Percentiles rank a stretch among this genome's conserved stretches.
These are phyloP conservation scores for Chloroclystis v-ata DNA, from an alignment of 2,888 invertebrate genomes.

Conservation along the genomic window DNA sequence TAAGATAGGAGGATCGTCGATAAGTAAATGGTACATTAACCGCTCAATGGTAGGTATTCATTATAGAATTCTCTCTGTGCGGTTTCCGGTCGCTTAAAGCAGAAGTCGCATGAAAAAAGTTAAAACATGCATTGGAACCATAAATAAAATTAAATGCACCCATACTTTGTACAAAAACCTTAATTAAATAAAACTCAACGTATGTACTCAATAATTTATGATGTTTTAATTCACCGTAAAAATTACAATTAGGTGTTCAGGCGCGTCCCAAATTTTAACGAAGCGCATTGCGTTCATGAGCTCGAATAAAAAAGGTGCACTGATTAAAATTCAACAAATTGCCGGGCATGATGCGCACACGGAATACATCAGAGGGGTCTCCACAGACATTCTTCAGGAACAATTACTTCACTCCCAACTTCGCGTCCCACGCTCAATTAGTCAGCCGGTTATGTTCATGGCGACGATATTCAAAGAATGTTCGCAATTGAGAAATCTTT, in stretches of 20 bases:
- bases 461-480: neutral
- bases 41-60: neutral
- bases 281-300: conserved; percentile 25
- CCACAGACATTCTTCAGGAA: conserved; percentile 11
- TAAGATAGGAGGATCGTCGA: conserved; percentile 1
- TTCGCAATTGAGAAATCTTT: conserved; percentile 4
- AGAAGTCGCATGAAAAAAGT: conserved; percentile 38
- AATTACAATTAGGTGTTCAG: conserved; percentile 26
- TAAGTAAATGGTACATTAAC: neutral
- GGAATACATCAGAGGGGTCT: conserved; percentile 1
- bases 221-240: conserved; percentile 49
- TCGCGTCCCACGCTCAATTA: conserved; percentile 9
- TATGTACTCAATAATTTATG: conserved; percentile 46
- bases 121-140: conserved; percentile 31
- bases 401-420: conserved; percentile 7
- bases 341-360: conserved; percentile 3
- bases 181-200: conserved; percentile 41
- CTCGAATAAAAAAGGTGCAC: conserved; percentile 11
- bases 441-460: conserved; percentile 1
- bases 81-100: conserved; percentile 10
- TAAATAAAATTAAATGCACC: conserved; percentile 42
- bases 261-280: conserved; percentile 27
- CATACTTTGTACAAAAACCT: conserved; percentile 36
- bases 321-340: conserved; percentile 18
- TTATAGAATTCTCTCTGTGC: conserved; percentile 13